These are phyloP conservation scores for Drosophila mimetica DNA, from an alignment of 2,888 invertebrate species.

Conservation along the genomic window DNA sequence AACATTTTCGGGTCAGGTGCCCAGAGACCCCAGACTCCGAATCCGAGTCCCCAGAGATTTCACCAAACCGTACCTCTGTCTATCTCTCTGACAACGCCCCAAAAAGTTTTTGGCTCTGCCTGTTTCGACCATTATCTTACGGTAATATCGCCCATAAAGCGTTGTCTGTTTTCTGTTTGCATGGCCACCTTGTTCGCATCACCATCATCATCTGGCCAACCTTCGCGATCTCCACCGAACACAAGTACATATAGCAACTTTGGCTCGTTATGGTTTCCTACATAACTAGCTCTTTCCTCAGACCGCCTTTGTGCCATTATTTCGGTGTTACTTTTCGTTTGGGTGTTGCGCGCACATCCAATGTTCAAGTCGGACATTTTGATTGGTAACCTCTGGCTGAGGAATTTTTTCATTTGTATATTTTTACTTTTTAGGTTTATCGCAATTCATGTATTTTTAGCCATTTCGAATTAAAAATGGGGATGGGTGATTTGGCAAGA, in stretches of 20 bases:
- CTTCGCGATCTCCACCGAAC: constrained; percentile 63
- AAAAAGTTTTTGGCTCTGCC: constrained; percentile 40
- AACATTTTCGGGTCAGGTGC: constrained; percentile 80
- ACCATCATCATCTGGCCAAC: constrained; percentile 48
- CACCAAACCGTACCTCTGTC: constrained; percentile 56
- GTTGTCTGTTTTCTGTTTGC: constrained; percentile 37
- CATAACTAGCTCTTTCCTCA: constrained; percentile 31
- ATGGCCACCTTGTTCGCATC: constrained; percentile 24
- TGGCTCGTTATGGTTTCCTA: constrained; percentile 72
- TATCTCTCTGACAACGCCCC: constrained; percentile 63
- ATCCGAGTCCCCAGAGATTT: constrained; percentile 51
- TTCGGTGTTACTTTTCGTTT: constrained; percentile 61
- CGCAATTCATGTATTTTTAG: constrained; percentile 27
- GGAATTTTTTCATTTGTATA: constrained; percentile 18
- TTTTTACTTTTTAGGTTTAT: constrained; percentile 28
- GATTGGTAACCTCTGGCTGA: constrained; percentile 48
- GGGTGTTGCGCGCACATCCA: constrained; percentile 60
- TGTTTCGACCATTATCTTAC: constrained; percentile 70
- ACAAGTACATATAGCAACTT: constrained; percentile 49
- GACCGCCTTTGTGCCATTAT: constrained; percentile 44
- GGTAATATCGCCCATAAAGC: constrained; percentile 77
- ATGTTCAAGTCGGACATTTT: constrained; percentile 46
- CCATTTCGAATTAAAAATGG: constrained; percentile 50
- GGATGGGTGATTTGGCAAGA: not conserved
- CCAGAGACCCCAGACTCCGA: constrained; percentile 23